Evolutionary conservation across 2,797 vertebrate species (phyloP).

Genomic region (Ceryle rudis): DNA sequence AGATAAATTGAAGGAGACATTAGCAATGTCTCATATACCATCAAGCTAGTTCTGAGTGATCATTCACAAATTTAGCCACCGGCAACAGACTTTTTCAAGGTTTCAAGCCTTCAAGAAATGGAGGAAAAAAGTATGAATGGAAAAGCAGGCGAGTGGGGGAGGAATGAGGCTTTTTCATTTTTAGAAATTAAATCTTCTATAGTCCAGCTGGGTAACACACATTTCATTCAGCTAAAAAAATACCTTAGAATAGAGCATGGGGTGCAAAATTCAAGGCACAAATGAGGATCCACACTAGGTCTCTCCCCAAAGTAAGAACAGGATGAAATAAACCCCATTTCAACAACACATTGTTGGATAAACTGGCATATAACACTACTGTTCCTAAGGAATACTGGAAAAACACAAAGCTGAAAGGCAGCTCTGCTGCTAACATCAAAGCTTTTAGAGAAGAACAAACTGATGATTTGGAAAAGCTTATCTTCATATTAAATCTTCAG

Average conservation of each 20-base stretch:
- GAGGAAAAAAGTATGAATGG: not conserved
- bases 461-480: not conserved
- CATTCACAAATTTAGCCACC: not conserved
- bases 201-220: not conserved
- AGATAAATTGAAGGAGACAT: constrained; percentile 10
- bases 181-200: not conserved
- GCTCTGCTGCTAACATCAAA: not conserved
- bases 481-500: not conserved
- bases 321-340: not conserved
- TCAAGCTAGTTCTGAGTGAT: not conserved
- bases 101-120: not conserved
- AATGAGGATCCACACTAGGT: not conserved
- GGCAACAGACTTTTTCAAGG: not conserved
- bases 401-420: not conserved
- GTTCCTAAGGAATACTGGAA: not conserved
- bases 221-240: not conserved
- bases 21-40: not conserved
- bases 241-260: not conserved
- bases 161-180: not conserved
- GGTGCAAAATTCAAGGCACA: not conserved
- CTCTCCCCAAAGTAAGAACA: not conserved
- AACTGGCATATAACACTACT: not conserved
- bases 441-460: not conserved
- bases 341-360: not conserved
- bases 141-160: not conserved